Conservation (phyloP, 2,113 vertebrate genomes). For the Oxyruncus cristatus region DNA sequence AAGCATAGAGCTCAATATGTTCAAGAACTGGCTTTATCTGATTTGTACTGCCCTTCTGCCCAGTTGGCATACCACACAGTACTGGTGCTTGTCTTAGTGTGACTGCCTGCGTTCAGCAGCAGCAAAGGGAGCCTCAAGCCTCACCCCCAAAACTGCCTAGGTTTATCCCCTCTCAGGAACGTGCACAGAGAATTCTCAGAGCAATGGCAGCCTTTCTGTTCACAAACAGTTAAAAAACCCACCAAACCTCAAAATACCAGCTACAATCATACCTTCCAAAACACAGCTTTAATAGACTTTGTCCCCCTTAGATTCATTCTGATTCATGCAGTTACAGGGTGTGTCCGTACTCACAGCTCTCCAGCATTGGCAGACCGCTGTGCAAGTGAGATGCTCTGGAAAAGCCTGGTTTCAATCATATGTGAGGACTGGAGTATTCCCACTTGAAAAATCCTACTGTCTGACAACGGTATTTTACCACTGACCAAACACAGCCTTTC, state of each 20-base stretch:
- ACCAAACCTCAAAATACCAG: neutral
- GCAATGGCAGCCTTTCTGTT: neutral
- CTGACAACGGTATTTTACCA: neutral
- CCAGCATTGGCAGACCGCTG: neutral
- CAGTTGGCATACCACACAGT: neutral
- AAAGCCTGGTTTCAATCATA: constrained; percentile 13
- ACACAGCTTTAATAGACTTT: neutral
- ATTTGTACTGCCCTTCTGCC: neutral
- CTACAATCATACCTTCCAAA: neutral
- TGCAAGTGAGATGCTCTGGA: neutral
- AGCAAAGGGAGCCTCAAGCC: neutral
- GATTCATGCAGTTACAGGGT: neutral
- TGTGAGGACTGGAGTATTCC: neutral
- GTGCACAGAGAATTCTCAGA: neutral
- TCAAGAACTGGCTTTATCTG: neutral
- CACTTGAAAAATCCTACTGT: neutral
- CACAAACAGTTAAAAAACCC: neutral
- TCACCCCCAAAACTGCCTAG: neutral
- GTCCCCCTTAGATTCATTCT: neutral
- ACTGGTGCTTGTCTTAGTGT: neutral
- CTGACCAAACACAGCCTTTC: neutral
- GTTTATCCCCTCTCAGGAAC: neutral
- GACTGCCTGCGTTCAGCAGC: neutral
- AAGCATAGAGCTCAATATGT: constrained; percentile 28
- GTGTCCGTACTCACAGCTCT: neutral